Conservation (phyloP, 64 coral and sea anemone species). For the Orbicella faveolata region DNA sequence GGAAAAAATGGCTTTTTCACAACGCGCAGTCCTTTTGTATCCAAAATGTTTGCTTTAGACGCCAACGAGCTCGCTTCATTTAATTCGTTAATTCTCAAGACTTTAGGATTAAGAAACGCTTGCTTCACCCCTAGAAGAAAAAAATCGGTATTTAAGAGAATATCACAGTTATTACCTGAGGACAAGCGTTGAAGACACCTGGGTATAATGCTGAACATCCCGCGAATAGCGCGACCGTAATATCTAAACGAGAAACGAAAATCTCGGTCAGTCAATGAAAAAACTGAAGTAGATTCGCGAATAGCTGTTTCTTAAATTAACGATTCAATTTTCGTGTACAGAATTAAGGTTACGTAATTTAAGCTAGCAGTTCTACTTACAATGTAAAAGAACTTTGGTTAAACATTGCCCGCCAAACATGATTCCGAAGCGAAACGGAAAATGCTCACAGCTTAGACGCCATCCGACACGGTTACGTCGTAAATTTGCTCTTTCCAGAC, state of each 20-base stretch:
- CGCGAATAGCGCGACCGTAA: neutral
- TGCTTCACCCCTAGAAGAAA: neutral
- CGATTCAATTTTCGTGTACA: neutral
- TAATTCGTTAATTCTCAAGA: neutral
- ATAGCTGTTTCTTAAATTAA: neutral
- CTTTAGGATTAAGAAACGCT: neutral
- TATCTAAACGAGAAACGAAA: conserved; percentile 2
- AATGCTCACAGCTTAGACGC: neutral
- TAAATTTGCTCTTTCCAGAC: neutral
- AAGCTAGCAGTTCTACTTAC: neutral
- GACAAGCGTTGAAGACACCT: conserved; percentile 3
- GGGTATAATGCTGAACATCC: neutral
- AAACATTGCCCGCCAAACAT: neutral
- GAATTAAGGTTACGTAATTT: neutral
- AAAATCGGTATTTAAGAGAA: neutral
- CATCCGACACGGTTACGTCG: neutral
- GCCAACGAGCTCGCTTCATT: neutral
- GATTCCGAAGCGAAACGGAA: neutral
- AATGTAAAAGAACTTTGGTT: neutral
- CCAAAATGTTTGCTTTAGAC: neutral
- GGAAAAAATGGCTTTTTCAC: neutral
- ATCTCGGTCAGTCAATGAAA: neutral
- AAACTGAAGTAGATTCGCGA: neutral
- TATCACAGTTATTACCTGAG: neutral
- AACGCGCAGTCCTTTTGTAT: neutral